Evolutionary conservation across 2,888 invertebrate genomes (phyloP).

Genomic region (Eustalomyia histrio): DNA sequence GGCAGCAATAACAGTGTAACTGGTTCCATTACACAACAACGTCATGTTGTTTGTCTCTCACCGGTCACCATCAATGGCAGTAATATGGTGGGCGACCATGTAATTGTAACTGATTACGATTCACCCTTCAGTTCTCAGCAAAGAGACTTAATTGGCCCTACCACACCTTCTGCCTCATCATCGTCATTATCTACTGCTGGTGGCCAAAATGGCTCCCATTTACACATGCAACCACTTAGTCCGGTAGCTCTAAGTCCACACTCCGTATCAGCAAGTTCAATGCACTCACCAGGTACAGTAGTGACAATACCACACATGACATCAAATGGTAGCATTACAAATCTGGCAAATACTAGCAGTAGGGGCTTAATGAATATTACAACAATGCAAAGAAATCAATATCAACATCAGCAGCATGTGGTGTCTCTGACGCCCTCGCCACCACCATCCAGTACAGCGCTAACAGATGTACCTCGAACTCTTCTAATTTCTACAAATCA

Average conservation of each 20-base stretch:
- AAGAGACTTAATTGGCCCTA: slow-evolving; percentile 69
- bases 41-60: slow-evolving; percentile 70
- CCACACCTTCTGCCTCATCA: slow-evolving; percentile 69
- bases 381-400: slow-evolving; percentile 77
- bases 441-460: slow-evolving; percentile 67
- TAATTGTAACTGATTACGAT: slow-evolving; percentile 84
- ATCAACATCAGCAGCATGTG: slow-evolving; percentile 74
- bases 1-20: slow-evolving; percentile 21
- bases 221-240: slow-evolving; percentile 79
- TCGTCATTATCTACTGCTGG: slow-evolving; percentile 61
- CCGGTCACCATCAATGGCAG: slow-evolving; percentile 34
- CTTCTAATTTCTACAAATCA: slow-evolving; percentile 73
- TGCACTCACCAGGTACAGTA: slow-evolving; percentile 81
- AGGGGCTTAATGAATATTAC: slow-evolving; percentile 80
- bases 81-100: slow-evolving; percentile 50
- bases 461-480: slow-evolving; percentile 41
- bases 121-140: slow-evolving; percentile 81
- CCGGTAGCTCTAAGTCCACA: slow-evolving; percentile 86
- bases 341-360: slow-evolving; percentile 74
- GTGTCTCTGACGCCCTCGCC: slow-evolving; percentile 81
- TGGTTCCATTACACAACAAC: slow-evolving; percentile 54
- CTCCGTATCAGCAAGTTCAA: slow-evolving; percentile 81
- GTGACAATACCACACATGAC: slow-evolving; percentile 69
- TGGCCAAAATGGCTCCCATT: slow-evolving; percentile 69
- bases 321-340: background rate